phyloP scores from a whole-genome alignment of 2,888 invertebrate genomes.

The Caradrina kadenii region DNA sequence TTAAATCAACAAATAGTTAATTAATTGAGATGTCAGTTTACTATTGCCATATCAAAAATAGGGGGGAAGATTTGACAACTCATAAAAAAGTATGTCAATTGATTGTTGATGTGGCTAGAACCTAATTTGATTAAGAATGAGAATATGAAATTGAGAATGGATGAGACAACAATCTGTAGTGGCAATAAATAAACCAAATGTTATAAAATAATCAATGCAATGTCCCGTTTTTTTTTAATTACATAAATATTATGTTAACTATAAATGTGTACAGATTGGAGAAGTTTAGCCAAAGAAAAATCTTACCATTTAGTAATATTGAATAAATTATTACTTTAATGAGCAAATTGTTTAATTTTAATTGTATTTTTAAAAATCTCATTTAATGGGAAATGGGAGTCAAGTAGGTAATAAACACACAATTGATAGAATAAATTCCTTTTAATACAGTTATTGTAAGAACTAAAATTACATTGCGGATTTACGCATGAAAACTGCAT shows the following conservation, averaged over 20 bases:
- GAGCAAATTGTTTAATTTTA: neutral
- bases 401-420: conserved; percentile 17
- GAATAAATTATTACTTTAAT: conserved; percentile 52
- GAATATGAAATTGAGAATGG: too few species aligned
- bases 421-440: conserved; percentile 22
- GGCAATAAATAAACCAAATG: neutral
- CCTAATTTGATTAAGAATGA: too few species aligned
- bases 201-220: neutral
- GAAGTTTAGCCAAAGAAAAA: conserved; percentile 75
- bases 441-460: conserved; percentile 44
- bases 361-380: neutral
- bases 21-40: too few species aligned
- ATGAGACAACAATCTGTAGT: too few species aligned
- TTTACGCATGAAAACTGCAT: conserved; percentile 2
- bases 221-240: neutral
- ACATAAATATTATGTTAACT: conserved; percentile 20
- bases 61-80: too few species aligned
- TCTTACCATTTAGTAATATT: conserved; percentile 67
- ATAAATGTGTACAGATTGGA: conserved; percentile 58
- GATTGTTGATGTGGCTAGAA: too few species aligned
- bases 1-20: too few species aligned
- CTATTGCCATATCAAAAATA: too few species aligned
- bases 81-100: too few species aligned
- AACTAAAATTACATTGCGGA: conserved; percentile 44
- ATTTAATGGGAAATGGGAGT: too few species aligned